phyloP scores from a whole-genome alignment of 2,888 invertebrate species.

The Catonia carolina region DNA sequence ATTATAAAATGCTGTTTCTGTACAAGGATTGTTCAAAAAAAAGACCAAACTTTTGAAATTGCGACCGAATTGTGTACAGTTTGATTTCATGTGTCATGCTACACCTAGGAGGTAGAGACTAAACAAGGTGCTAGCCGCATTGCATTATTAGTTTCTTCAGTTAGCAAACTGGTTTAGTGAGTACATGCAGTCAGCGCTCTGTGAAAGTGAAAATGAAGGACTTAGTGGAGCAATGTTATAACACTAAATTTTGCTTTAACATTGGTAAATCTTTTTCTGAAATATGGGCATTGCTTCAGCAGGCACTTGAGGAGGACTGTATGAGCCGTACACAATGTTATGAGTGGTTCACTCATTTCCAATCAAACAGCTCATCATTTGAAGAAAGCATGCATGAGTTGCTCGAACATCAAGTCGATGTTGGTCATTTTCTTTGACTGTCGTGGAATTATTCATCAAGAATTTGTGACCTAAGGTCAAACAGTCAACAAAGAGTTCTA shows the following conservation, averaged over 20 bases:
- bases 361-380: neutral
- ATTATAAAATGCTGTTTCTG: no score
- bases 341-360: neutral
- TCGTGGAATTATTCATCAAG: neutral
- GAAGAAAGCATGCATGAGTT: neutral
- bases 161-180: neutral
- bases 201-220: neutral
- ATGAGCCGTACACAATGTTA: no score
- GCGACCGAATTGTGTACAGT: neutral
- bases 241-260: no score
- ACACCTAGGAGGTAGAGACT: neutral
- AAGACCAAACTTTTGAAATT: slow-evolving; percentile 1
- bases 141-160: neutral
- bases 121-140: neutral
- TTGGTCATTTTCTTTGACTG: neutral
- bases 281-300: slow-evolving; percentile 1
- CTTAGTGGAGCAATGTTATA: no score
- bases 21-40: slow-evolving; percentile 1
- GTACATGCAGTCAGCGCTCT: neutral
- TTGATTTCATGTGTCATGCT: neutral
- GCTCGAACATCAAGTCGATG: neutral
- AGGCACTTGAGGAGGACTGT: neutral
- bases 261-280: no score
- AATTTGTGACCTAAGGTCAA: neutral
- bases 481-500: neutral